phyloP scores from a whole-genome alignment of 2,113 vertebrate genomes.

The Perca schrenkii region DNA sequence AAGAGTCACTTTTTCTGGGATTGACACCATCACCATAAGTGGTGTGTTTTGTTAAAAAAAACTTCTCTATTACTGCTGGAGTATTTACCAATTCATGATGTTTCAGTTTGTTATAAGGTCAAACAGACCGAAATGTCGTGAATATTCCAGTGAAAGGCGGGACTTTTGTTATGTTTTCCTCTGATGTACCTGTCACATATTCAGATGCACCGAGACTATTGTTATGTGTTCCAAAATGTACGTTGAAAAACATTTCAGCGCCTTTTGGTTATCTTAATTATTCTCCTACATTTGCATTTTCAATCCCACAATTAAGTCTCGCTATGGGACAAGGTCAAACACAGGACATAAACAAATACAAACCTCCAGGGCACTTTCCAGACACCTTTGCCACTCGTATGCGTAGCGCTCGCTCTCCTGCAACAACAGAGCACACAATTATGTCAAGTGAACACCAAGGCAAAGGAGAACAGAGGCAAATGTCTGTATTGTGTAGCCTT shows the following conservation, averaged over 20 bases:
- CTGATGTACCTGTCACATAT: background rate
- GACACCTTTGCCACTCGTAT: slow-evolving; percentile 96
- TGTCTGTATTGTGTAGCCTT: slow-evolving; percentile 9
- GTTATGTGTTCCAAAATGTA: too few species aligned
- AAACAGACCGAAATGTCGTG: too few species aligned
- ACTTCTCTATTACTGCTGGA: too few species aligned
- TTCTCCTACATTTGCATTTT: slow-evolving; percentile 9
- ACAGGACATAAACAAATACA: slow-evolving; percentile 66
- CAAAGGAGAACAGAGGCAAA: background rate
- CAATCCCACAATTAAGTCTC: background rate
- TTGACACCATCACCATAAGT: background rate
- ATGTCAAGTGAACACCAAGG: slow-evolving; percentile 43
- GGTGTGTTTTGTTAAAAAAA: too few species aligned
- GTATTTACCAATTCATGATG: too few species aligned
- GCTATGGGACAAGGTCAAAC: background rate
- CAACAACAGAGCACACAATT: slow-evolving; percentile 38
- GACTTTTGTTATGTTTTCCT: background rate
- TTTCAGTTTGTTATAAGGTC: too few species aligned
- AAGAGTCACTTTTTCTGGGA: background rate
- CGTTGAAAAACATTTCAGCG: too few species aligned
- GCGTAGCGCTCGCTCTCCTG: slow-evolving; percentile 98
- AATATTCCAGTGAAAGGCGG: background rate
- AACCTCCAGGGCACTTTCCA: slow-evolving; percentile 95
- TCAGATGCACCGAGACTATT: background rate
- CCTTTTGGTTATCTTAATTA: slow-evolving; percentile 37